Base-by-base conservation (phyloP, 2,888 invertebrate genomes). In the Melikaiella ostensackeni region DNA sequence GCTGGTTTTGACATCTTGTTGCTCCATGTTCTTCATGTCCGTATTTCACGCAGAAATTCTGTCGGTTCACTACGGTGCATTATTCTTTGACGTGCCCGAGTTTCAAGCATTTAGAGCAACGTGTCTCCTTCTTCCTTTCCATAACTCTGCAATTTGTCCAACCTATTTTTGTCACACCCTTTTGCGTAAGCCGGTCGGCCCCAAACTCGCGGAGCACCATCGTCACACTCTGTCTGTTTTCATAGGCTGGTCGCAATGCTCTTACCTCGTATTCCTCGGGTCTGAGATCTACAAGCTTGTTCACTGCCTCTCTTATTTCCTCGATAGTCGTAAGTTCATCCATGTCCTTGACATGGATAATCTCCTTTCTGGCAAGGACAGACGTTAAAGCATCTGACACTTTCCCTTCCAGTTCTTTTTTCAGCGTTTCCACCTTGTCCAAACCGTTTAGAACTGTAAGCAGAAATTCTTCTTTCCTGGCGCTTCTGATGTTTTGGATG, bases 311-410 rank as follows among this genome's bases (percentile, higher is more conserved):
- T 46, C 6, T 46, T 46, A 46, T 46, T 59, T 80, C 38, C 8
- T n/a, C 46, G 9, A 75, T 61, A 5, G 78, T 80, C 1, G 78
- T 73, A 5, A 78, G 24, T 55, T 79, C 78, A 46, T 82, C 79
- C 57, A 83, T 19, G 27, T 64, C 79, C 24, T 81, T 81, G 7
- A 82, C 62, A 74, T 82, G 81, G 4, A 82, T 50, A 2, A 75
- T 42, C 38, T 66, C 70, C 19, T 61, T 64, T 21, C 61, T 66
- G 21, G 27, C 27, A 19, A 62, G 50, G 7, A 57, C 5, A 11
- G 77, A 70, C 7, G 73, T 57, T 7, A 19, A 46, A 1, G 38
- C 59, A 0, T 70, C 76, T 6, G 80, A 78, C 0, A 80, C 66
- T 76, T 77, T 79, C 0, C 75, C 64, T 38, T 9, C 50, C 3